Conservation (phyloP, 2,888 invertebrate species). For the Xanthorhoe spadicearia region DNA sequence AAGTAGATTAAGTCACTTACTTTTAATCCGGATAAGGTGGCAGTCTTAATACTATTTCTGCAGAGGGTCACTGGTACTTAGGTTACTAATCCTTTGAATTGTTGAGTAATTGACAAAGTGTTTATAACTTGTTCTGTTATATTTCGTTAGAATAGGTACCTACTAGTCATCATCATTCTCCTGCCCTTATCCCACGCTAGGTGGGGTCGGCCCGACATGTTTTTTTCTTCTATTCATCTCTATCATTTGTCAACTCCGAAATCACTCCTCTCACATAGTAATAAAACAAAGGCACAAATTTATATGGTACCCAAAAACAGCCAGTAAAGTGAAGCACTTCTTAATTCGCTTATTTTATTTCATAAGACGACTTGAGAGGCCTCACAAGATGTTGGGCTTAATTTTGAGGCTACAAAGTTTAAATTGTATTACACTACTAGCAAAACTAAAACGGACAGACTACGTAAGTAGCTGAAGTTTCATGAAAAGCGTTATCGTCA, state of each 20-base stretch:
- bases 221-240: no score
- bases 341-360: neutral
- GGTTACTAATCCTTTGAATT: slow-evolving; percentile 7
- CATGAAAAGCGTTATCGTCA: neutral
- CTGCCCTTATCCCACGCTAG: no score
- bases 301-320: no score
- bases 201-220: no score
- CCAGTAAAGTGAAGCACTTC: neutral
- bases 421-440: neutral
- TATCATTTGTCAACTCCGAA: no score
- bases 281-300: no score
- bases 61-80: slow-evolving; percentile 18
- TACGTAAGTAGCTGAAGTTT: neutral
- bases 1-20: slow-evolving; percentile 32
- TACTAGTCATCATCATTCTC: no score
- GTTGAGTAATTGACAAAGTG: slow-evolving; percentile 1
- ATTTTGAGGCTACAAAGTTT: slow-evolving; percentile 2
- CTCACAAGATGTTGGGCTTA: neutral
- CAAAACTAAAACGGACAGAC: slow-evolving; percentile 6
- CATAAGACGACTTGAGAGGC: neutral
- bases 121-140: neutral
- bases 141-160: no score
- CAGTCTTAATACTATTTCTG: slow-evolving; percentile 2
- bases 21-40: slow-evolving; percentile 31
- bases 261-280: no score